Base-by-base conservation (phyloP, 2,888 invertebrate species). In the Petrophora chlorosata region DNA sequence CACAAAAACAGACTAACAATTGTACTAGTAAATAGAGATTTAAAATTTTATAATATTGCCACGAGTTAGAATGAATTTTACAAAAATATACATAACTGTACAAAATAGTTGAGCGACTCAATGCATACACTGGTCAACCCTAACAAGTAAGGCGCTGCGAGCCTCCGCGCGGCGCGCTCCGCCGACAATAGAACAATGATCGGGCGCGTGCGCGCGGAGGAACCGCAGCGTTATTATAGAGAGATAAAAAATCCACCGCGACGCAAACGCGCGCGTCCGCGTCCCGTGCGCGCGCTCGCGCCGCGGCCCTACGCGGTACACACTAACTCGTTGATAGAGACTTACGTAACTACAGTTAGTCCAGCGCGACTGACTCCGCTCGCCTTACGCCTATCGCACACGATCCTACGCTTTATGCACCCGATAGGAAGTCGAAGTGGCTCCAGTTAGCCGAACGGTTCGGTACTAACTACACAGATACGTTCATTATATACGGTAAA, bases 71-170 rank as follows among this genome's bases (percentile, higher is more conserved):
- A 74, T 79, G 81, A 85, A 85, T 85, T 86, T 82, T 88, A 89
- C 85, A 89, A 88, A 88, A 89, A 89, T 89, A 89, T 88, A 87
- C 85, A 88, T 79, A 84, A 50, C 85, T 86, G 85, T 88, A 88
- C 89, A 87, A 76, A 52, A 80, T 80, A 83, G 85, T 81, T 73
- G 82, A 79, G 85, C 83, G 85, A 82, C 82, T 68, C 84, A 70
- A 73, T 72, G 79, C 73, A 61, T 59, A 57, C 77, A 78, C 76
- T 65, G 79, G 79, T 75, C 81, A 63, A 64, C 79, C 74, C 76
- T 69, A 67, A 58, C 56, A 34, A 53, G 53, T 42, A 36, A 40
- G 45, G 14, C 33, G 52, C 38, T 33, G 62, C 39, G 39, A 25
- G n/a, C 13, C 19, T 22, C 55, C 42, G 14, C 43, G 52, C 46